A percentile compares a stretch with the other conserved stretches of the same genome.
Evolutionary conservation across 2,888 invertebrate species (phyloP).

Genomic region (Leptogaster cylindrica): DNA sequence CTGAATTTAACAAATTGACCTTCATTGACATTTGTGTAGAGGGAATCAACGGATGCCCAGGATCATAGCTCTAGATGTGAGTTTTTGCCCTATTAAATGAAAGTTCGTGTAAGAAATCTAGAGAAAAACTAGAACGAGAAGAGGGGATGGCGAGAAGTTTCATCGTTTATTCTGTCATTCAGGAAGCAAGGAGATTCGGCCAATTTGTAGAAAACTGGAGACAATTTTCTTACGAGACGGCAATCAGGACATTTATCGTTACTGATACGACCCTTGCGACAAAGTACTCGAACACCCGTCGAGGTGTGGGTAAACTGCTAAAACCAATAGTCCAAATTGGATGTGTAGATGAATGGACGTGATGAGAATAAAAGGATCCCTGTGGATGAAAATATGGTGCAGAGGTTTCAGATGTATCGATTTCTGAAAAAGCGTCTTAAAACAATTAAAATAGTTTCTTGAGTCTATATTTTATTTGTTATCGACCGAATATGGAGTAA

Average conservation of each 20-base stretch:
- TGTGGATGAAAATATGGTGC: not conserved
- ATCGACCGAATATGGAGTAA: not conserved
- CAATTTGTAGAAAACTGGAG: slow-evolving; percentile 5
- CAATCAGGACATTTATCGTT: slow-evolving; percentile 28
- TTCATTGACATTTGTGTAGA: slow-evolving; percentile 43
- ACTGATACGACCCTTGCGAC: slow-evolving; percentile 4
- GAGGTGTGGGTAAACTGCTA: slow-evolving; percentile 23
- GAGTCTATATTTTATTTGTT: slow-evolving; percentile 7
- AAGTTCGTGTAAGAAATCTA: slow-evolving; percentile 5
- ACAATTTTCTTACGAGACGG: slow-evolving; percentile 28
- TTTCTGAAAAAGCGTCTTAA: slow-evolving; percentile 3
- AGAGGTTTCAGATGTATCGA: not conserved
- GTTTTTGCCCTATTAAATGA: slow-evolving; percentile 4
- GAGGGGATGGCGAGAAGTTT: not conserved
- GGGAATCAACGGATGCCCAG: slow-evolving; percentile 30
- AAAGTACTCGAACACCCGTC: not conserved
- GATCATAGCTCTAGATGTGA: not conserved
- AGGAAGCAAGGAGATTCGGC: slow-evolving; percentile 1
- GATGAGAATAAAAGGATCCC: slow-evolving; percentile 46
- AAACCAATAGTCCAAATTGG: slow-evolving; percentile 49
- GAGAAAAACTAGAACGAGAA: not conserved
- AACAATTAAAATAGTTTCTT: slow-evolving; percentile 17
- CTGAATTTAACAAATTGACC: slow-evolving; percentile 31
- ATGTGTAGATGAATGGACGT: slow-evolving; percentile 48
- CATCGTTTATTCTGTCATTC: not conserved